phyloP scores from a whole-genome alignment of 2,888 invertebrate species.

The Agrochola lychnidis region DNA sequence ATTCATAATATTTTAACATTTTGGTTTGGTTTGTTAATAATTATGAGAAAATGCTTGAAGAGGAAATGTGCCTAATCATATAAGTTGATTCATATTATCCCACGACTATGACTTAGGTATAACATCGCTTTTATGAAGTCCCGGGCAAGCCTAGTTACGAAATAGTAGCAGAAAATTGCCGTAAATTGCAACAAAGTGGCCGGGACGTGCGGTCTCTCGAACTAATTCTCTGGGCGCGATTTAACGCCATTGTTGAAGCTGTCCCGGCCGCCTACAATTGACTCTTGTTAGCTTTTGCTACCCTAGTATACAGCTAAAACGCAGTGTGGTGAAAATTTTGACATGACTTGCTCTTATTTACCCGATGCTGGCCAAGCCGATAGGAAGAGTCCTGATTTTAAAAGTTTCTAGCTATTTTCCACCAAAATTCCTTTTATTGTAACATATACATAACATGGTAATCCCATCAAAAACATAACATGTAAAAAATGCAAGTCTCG shows the following conservation, averaged over 20 bases:
- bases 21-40: background rate
- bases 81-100: conserved; percentile 20
- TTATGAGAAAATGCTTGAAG: background rate
- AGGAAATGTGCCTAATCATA: background rate
- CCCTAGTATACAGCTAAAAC: conserved; percentile 63
- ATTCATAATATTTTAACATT: background rate
- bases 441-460: background rate
- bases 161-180: conserved; percentile 75
- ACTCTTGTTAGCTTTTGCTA: conserved; percentile 71
- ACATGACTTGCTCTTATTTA: background rate
- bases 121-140: conserved; percentile 45
- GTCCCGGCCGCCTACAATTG: conserved; percentile 71
- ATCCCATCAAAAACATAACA: too few relatives aligned
- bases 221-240: conserved; percentile 80
- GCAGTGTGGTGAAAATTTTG: conserved; percentile 28
- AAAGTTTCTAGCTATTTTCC: background rate
- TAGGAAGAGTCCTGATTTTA: background rate
- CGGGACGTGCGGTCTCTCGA: conserved; percentile 71
- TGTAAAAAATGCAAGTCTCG: too few relatives aligned
- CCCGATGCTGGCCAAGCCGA: background rate
- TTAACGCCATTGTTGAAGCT: conserved; percentile 76
- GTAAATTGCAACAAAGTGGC: conserved; percentile 84
- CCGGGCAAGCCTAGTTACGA: conserved; percentile 61
- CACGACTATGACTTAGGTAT: conserved; percentile 10
- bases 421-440: background rate